Conservation (phyloP, 2,888 invertebrate species). For the Ptycholaimellus sp. region DNA sequence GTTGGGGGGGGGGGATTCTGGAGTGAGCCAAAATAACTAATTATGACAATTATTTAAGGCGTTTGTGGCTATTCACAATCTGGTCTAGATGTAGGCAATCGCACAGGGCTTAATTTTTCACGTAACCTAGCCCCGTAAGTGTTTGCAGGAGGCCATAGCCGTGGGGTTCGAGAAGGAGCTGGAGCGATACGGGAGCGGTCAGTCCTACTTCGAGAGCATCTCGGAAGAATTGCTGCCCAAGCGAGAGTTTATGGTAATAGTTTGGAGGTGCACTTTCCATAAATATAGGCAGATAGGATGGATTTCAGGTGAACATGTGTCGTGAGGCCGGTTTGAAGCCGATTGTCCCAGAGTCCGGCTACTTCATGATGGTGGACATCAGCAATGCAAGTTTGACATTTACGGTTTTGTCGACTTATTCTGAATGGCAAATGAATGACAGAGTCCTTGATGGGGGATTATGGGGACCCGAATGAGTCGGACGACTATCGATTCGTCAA, state of each 20-base stretch:
- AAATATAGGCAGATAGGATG: constrained; percentile 13
- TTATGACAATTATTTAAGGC: no score
- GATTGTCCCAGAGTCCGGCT: constrained; percentile 79
- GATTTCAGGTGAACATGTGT: constrained; percentile 42
- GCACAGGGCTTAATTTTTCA: no score
- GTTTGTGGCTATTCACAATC: no score
- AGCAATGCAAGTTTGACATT: constrained; percentile 40
- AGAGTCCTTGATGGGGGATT: constrained; percentile 21
- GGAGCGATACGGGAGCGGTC: constrained; percentile 42
- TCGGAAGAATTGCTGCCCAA: constrained; percentile 49
- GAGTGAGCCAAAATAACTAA: no score
- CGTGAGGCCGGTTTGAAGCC: constrained; percentile 60
- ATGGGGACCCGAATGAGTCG: constrained; percentile 21
- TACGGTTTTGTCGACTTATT: constrained; percentile 6
- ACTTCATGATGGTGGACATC: constrained; percentile 88
- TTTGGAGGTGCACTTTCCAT: constrained; percentile 12
- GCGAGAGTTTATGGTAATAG: constrained; percentile 45
- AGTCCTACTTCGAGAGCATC: constrained; percentile 55
- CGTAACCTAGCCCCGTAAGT: no score
- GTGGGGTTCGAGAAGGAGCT: constrained; percentile 64
- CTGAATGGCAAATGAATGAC: constrained; percentile 7
- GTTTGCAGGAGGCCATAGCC: constrained; percentile 60
- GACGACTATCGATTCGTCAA: constrained; percentile 72
- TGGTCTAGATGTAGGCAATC: no score
- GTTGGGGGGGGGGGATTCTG: no score